These are phyloP conservation scores for Morone saxatilis DNA, from an alignment of 2,113 vertebrate genomes.

Conservation along the genomic window DNA sequence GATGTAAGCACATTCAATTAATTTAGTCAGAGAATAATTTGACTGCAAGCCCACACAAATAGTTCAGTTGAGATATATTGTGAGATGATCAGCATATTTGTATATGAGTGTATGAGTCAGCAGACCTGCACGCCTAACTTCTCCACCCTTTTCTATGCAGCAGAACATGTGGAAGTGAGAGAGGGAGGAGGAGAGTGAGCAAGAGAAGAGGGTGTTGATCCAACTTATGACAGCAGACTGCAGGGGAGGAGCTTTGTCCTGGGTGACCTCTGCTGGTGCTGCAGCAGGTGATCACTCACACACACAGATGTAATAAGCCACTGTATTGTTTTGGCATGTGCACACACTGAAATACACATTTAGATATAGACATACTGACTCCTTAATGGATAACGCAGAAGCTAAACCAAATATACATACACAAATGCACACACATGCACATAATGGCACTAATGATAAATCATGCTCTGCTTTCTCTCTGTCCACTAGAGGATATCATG, in stretches of 20 bases:
- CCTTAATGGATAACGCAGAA: neutral
- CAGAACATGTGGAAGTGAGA: slow-evolving; percentile 35
- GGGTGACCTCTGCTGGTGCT: slow-evolving; percentile 68
- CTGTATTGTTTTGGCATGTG: neutral
- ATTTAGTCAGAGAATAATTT: neutral
- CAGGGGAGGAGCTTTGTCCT: slow-evolving; percentile 68
- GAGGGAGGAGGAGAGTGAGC: neutral
- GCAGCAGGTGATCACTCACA: slow-evolving; percentile 65
- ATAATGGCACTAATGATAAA: too few relatives aligned
- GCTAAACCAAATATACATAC: neutral
- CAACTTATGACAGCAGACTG: slow-evolving; percentile 71
- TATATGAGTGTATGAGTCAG: slow-evolving; percentile 42
- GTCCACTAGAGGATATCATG: too few relatives aligned
- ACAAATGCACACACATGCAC: neutral
- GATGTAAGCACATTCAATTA: neutral
- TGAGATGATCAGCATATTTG: slow-evolving; percentile 23
- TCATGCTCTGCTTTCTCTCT: neutral
- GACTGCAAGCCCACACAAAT: neutral
- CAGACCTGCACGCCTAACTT: slow-evolving; percentile 37
- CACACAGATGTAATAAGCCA: neutral
- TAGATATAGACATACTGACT: neutral
- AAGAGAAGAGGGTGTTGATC: slow-evolving; percentile 37
- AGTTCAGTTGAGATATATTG: neutral
- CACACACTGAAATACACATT: neutral
- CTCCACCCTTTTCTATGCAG: slow-evolving; percentile 48